Evolutionary conservation across 2,113 vertebrate genomes (phyloP).

Genomic region (Caretta caretta): DNA sequence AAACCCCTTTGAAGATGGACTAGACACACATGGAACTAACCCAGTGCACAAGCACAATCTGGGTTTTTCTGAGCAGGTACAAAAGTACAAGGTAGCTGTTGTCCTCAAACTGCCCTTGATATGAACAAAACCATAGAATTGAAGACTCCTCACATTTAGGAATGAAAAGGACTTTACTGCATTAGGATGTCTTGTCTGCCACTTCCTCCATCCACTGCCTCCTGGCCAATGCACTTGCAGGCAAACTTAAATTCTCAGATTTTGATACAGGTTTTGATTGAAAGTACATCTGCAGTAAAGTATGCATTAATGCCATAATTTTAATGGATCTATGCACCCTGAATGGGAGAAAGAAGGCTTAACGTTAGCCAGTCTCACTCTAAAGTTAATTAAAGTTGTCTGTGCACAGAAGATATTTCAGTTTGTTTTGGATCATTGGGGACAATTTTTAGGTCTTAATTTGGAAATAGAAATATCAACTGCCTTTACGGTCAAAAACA

Average conservation of each 20-base stretch:
- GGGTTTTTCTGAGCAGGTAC: conserved; percentile 62
- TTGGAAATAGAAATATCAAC: not conserved
- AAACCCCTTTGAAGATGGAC: conserved; percentile 72
- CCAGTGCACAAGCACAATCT: conserved; percentile 66
- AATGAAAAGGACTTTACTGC: conserved; percentile 35
- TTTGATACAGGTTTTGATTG: not conserved
- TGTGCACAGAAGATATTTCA: not conserved
- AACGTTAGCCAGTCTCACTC: not conserved
- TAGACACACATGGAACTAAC: conserved; percentile 60
- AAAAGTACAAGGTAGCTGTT: conserved; percentile 61
- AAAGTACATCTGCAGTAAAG: not conserved
- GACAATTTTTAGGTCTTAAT: not conserved
- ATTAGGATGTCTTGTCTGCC: not conserved
- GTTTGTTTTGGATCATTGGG: not conserved
- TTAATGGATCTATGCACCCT: not conserved
- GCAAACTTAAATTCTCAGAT: not conserved
- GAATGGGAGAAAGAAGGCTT: not conserved
- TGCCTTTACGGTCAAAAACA: not conserved
- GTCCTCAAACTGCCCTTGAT: conserved; percentile 53
- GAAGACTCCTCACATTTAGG: conserved; percentile 24
- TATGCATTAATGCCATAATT: not conserved
- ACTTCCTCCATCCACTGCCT: not conserved
- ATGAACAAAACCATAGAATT: conserved; percentile 48
- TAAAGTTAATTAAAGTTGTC: not conserved
- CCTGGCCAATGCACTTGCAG: not conserved